Evolutionary conservation across 1,140 invertebrate genomes (phyloP).

Genomic region (Popillia japonica): DNA sequence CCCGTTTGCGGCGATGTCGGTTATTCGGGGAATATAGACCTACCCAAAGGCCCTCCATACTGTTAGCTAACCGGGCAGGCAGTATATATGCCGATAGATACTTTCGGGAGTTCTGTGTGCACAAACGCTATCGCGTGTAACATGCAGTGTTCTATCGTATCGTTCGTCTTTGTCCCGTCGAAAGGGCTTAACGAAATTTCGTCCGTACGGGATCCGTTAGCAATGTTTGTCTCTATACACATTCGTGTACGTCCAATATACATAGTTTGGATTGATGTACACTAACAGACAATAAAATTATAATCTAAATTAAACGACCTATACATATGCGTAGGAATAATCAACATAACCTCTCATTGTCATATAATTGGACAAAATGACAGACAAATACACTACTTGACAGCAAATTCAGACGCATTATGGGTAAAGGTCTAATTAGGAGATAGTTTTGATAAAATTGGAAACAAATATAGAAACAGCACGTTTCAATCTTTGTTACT

Average conservation of each 20-base stretch:
- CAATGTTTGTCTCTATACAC: not conserved
- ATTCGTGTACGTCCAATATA: not conserved
- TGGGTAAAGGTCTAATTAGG: too few species aligned
- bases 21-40: not conserved
- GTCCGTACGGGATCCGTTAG: not conserved
- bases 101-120: not conserved
- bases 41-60: not conserved
- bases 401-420: too few species aligned
- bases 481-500: too few species aligned
- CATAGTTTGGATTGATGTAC: not conserved
- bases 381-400: too few species aligned
- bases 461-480: too few species aligned
- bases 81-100: not conserved
- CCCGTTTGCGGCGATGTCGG: not conserved
- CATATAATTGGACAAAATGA: too few species aligned
- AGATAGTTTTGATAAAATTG: too few species aligned
- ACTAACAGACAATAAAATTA: not conserved
- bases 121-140: not conserved
- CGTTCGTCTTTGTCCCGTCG: constrained; percentile 6
- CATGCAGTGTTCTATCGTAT: not conserved
- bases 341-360: too few species aligned
- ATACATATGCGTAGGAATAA: too few species aligned
- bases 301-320: too few species aligned
- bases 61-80: too few species aligned
- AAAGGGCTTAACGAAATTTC: not conserved